Percentiles rank a stretch among this genome's conserved stretches.
Evolutionary conservation across 2,113 vertebrate species (phyloP).

Genomic region (Struthio camelus): DNA sequence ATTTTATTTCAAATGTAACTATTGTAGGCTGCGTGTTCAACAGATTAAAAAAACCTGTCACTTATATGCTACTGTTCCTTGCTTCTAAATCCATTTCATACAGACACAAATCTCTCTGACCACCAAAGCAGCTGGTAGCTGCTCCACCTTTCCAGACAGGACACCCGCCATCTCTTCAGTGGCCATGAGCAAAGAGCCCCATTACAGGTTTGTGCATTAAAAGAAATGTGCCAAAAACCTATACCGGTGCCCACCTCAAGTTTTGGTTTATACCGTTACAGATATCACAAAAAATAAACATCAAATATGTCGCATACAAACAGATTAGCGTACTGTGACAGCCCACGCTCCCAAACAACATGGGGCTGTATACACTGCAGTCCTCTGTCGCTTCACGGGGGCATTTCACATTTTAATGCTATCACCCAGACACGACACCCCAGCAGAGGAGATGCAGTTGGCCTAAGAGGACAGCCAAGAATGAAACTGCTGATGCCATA

Average conservation of each 20-base stretch:
- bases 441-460: background rate
- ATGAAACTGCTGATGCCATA: background rate
- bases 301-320: background rate
- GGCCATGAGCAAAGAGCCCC: background rate
- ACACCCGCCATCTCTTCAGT: background rate
- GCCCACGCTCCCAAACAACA: rapidly evolving
- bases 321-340: background rate
- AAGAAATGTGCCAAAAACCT: background rate
- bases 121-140: background rate
- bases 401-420: background rate
- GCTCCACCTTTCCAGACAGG: background rate
- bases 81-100: conserved; percentile 8
- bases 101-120: background rate
- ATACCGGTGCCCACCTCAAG: background rate
- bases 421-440: background rate
- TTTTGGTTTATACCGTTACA: background rate
- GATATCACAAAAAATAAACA: background rate
- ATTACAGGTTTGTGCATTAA: background rate
- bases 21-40: conserved; percentile 7
- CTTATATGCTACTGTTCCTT: background rate
- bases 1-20: conserved; percentile 47
- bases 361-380: rapidly evolving
- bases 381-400: rapidly evolving
- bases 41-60: background rate
- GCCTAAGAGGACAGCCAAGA: background rate